These are phyloP conservation scores for Anolis sagrei DNA, from an alignment of 2,113 vertebrate genomes.

Conservation along the genomic window DNA sequence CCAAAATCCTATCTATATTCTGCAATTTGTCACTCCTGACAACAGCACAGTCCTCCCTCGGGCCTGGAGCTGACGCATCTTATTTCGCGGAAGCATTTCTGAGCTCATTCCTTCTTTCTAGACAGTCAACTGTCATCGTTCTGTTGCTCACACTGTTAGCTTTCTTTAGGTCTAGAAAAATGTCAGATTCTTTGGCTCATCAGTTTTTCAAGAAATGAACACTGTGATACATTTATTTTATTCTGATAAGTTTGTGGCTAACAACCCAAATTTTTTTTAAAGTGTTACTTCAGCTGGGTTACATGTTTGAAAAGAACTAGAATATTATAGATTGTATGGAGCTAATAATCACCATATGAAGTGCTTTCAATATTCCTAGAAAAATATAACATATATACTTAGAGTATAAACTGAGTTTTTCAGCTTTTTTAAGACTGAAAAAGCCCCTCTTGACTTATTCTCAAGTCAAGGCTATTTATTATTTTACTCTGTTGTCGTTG, in stretches of 20 bases:
- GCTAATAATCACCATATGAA: neutral
- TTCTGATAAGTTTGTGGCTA: neutral
- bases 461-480: too few species aligned
- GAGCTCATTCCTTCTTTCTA: neutral
- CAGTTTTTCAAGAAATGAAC: neutral
- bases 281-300: neutral
- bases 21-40: conserved; percentile 16
- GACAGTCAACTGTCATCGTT: neutral
- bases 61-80: neutral
- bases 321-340: neutral
- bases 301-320: neutral
- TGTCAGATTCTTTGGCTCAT: neutral
- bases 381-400: too few species aligned
- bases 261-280: neutral
- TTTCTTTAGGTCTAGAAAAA: neutral
- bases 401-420: too few species aligned
- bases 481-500: too few species aligned
- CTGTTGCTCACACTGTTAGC: neutral
- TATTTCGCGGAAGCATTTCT: conserved; percentile 15
- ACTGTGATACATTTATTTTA: neutral
- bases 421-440: too few species aligned
- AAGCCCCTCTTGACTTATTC: too few species aligned
- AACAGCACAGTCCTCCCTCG: neutral
- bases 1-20: neutral
- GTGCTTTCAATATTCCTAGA: neutral